Evolutionary conservation across 2,113 vertebrate genomes (phyloP).

Genomic region (Myotis brandtii): DNA sequence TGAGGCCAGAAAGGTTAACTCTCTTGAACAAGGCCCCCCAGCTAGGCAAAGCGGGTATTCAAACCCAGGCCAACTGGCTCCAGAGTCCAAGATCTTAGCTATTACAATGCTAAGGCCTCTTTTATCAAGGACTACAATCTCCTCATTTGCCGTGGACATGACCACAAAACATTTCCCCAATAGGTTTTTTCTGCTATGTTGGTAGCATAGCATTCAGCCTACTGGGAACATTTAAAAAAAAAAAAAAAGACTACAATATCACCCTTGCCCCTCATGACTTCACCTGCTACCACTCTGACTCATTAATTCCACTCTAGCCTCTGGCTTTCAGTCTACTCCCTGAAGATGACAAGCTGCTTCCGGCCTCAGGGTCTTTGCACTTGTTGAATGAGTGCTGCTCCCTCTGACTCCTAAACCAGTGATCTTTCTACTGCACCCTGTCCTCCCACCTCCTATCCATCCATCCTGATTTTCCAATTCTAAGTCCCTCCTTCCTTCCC

Average conservation of each 20-base stretch:
- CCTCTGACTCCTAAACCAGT: not conserved
- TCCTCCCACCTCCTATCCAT: not conserved
- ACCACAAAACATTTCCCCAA: no score
- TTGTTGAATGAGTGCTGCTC: not conserved
- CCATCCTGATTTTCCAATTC: conserved; percentile 18
- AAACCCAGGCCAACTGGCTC: not conserved
- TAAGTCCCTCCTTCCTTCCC: not conserved
- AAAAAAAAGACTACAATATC: not conserved
- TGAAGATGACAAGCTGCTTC: conserved; percentile 2
- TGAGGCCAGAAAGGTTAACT: conserved; percentile 23
- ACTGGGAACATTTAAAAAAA: no score
- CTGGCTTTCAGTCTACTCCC: not conserved
- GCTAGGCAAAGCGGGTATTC: not conserved
- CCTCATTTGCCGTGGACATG: no score
- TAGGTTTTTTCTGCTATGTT: no score
- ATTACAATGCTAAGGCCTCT: not conserved
- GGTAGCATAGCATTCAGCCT: no score
- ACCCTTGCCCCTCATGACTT: not conserved
- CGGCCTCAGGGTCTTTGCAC: not conserved
- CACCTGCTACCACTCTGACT: not conserved
- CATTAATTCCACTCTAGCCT: not conserved
- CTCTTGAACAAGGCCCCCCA: not conserved
- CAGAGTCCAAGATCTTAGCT: not conserved
- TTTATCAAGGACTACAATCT: not conserved
- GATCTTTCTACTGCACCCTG: not conserved